These are phyloP conservation scores for Sebastes cheni DNA, from an alignment of 2,797 vertebrate genomes.

Conservation along the genomic window DNA sequence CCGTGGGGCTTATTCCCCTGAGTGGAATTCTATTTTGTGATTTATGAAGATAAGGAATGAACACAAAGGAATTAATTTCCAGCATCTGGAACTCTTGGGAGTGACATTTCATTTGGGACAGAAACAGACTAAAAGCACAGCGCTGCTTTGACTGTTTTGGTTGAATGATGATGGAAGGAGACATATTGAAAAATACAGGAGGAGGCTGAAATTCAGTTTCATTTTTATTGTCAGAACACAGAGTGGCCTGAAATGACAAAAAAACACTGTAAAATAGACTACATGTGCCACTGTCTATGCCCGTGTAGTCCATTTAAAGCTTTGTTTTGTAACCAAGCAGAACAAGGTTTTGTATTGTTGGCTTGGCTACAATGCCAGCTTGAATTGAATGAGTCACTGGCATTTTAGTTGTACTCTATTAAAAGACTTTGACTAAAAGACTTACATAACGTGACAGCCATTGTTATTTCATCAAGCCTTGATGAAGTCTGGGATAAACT, in stretches of 20 bases:
- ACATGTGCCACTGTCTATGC: no score
- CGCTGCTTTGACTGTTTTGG: slow-evolving; percentile 29
- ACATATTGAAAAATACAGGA: background rate
- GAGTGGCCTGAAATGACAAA: slow-evolving; percentile 5
- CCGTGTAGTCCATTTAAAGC: background rate
- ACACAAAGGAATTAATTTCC: slow-evolving; percentile 55
- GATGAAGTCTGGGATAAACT: background rate
- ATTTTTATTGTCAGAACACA: slow-evolving; percentile 3
- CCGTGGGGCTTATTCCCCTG: slow-evolving; percentile 23
- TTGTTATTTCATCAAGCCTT: slow-evolving; percentile 16
- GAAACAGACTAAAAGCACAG: slow-evolving; percentile 38
- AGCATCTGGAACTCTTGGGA: slow-evolving; percentile 47
- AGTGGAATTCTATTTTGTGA: slow-evolving; percentile 52
- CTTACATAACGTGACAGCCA: slow-evolving; percentile 28
- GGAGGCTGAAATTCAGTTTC: background rate
- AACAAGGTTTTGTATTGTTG: background rate
- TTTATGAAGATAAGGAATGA: slow-evolving; percentile 55
- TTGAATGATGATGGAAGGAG: slow-evolving; percentile 36
- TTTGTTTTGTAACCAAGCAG: background rate
- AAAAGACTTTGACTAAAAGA: slow-evolving; percentile 3
- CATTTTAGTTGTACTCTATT: slow-evolving; percentile 6
- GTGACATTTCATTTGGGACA: slow-evolving; percentile 46
- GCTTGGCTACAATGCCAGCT: background rate
- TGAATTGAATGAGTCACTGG: slow-evolving; percentile 14
- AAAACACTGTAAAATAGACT: background rate